phyloP scores from a whole-genome alignment of 2,113 vertebrate species.

The Macrotus californicus region DNA sequence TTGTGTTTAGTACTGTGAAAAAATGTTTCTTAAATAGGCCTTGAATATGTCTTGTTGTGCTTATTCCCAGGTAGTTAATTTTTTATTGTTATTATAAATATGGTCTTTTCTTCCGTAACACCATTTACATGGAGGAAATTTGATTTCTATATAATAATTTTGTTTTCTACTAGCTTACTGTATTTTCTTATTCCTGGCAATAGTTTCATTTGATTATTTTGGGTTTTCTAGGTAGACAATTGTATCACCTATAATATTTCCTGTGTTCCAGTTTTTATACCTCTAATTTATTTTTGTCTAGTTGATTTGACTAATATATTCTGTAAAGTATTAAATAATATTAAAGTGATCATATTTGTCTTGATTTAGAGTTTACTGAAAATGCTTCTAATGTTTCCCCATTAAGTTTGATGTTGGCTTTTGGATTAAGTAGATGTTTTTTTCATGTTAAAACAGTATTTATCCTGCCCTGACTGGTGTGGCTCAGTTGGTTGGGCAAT shows the following conservation, averaged over 20 bases:
- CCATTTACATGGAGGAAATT: not conserved
- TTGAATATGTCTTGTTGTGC: not conserved
- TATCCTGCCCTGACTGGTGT: not conserved
- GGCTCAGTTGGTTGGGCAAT: too few relatives aligned
- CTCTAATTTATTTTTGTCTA: not conserved
- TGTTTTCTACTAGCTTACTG: not conserved
- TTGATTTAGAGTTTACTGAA: not conserved
- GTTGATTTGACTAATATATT: not conserved
- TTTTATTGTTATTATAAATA: not conserved
- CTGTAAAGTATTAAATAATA: not conserved
- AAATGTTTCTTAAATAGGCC: not conserved
- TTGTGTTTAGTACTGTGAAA: not conserved
- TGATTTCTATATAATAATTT: not conserved
- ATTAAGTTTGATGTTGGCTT: not conserved
- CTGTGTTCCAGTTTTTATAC: not conserved
- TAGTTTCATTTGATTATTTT: not conserved
- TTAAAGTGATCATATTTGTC: not conserved
- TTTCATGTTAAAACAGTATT: not conserved
- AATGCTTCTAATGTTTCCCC: not conserved
- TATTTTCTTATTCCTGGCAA: not conserved
- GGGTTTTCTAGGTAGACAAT: not conserved
- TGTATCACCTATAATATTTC: not conserved
- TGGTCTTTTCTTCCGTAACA: not conserved
- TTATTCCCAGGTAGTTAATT: not conserved
- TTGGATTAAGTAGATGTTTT: not conserved